Evolutionary conservation across 2,797 vertebrate genomes (phyloP), one percentile per base, ranked within the genome.

Genomic region (Gallinago stenura): DNA sequence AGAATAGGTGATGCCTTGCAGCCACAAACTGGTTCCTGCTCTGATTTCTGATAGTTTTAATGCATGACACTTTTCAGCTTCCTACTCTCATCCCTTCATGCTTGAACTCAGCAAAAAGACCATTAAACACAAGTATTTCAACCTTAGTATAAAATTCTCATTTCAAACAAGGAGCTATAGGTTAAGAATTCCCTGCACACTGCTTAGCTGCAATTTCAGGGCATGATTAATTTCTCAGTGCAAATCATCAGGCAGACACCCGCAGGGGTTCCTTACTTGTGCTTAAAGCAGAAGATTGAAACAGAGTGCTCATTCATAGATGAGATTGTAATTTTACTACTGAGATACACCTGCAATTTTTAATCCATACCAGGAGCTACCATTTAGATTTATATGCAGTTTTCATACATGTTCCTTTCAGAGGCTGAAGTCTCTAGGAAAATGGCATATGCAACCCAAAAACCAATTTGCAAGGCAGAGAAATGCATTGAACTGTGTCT

Each of bases 141-240:
- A 56, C 56, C 73, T 93, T 93, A 90, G 51, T 46, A 91, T 86
- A 82, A 93, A 87, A 87, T 90, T 91, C 83, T 76, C 45, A 46
- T 89, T 93, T 94, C 48, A 86, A 94, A 86, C 78, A 66, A 79
- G 66, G 60, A 96, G 60, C 60, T 87, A 88, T 95, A 90, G 90
- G 95, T 95, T 94, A 94, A 86, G 87, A 95, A 97, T 96, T 96
- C 94, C 94, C 91, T 53, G 91, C 80, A 93, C 80, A 90, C 90
- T 83, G 87, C 94, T 95, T 95, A 93, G 93, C 90, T 71, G 77
- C 37, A 16, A 84, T 96, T 96, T 94, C 88, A 95, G 73, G 83
- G 72, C 79, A 76, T 92, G 87, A 95, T 96, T 97, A 94, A 96
- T 97, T 96, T 93, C 87, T 92, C 16, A 0, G 78, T 66, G 87